Evolutionary conservation across 2,797 vertebrate species (phyloP).

Genomic region (Poeciliopsis turneri): DNA sequence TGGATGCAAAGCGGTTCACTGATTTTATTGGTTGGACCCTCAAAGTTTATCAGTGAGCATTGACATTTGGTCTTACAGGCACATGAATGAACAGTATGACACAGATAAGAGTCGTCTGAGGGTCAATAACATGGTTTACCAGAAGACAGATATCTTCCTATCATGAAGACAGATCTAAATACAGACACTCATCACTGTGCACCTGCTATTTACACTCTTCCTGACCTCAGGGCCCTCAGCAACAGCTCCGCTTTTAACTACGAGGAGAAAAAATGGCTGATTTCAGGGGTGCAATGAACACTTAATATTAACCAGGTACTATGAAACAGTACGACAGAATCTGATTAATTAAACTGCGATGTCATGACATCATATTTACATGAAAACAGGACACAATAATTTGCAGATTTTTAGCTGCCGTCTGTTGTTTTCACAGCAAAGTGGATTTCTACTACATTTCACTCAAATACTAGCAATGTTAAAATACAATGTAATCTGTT

Average conservation of each 20-base stretch:
- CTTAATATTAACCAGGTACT: background rate
- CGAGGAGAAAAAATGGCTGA: slow-evolving; percentile 4
- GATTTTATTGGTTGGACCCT: background rate
- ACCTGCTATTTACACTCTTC: slow-evolving; percentile 71
- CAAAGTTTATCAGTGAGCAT: background rate
- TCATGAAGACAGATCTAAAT: slow-evolving; percentile 68
- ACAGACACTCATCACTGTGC: slow-evolving; percentile 59
- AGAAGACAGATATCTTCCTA: slow-evolving; percentile 49
- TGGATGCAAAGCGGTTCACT: background rate
- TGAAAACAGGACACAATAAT: background rate
- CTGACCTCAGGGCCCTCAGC: slow-evolving; percentile 63
- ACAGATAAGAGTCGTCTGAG: background rate
- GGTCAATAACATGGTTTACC: slow-evolving; percentile 50
- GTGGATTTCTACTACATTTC: background rate
- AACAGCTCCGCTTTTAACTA: slow-evolving; percentile 77
- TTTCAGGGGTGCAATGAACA: slow-evolving; percentile 18
- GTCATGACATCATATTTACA: background rate
- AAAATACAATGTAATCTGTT: background rate
- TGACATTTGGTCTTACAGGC: background rate
- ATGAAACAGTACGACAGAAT: slow-evolving; percentile 2
- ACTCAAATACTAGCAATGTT: background rate
- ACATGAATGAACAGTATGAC: background rate
- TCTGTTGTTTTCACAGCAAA: slow-evolving; percentile 2
- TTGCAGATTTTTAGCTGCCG: background rate
- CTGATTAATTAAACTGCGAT: background rate